A percentile compares a stretch with the other conserved stretches of the same genome.
Conservation (phyloP, 1,140 invertebrate species). For the Drosophila santomea region DNA sequence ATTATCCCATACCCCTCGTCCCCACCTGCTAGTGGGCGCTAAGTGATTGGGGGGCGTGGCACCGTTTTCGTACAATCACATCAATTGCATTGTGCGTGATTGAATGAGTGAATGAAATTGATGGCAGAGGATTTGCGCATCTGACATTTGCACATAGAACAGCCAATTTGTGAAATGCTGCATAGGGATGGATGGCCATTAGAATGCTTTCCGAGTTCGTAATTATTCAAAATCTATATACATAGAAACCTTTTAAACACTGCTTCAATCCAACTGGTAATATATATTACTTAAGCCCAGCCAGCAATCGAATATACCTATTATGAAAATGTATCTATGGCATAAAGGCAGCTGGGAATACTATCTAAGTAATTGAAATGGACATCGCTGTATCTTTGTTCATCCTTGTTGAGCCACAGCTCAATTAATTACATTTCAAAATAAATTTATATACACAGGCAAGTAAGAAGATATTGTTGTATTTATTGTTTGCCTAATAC, state of each 20-base stretch:
- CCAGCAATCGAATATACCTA: neutral
- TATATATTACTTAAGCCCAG: neutral
- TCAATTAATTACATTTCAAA: slow-evolving; percentile 15
- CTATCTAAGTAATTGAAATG: neutral
- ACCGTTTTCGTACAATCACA: slow-evolving; percentile 4
- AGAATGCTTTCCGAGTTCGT: too few species aligned
- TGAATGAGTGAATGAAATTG: slow-evolving; percentile 19
- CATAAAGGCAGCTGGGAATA: neutral
- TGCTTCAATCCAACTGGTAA: too few species aligned
- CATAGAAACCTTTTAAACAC: too few species aligned
- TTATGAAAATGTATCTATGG: neutral
- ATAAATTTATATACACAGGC: slow-evolving; percentile 4
- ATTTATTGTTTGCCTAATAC: slow-evolving; percentile 5
- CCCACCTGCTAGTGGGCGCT: neutral
- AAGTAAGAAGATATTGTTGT: neutral
- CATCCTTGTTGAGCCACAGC: neutral
- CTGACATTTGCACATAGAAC: neutral
- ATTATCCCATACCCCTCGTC: neutral
- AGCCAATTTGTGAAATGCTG: neutral
- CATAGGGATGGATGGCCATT: neutral
- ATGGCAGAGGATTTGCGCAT: neutral
- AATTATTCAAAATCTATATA: too few species aligned
- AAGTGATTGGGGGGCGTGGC: slow-evolving; percentile 23
- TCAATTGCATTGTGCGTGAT: slow-evolving; percentile 40
- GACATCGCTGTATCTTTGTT: neutral